Base-by-base conservation (phyloP, 2,797 vertebrate species). In the Hyperoplus lanceolatus region DNA sequence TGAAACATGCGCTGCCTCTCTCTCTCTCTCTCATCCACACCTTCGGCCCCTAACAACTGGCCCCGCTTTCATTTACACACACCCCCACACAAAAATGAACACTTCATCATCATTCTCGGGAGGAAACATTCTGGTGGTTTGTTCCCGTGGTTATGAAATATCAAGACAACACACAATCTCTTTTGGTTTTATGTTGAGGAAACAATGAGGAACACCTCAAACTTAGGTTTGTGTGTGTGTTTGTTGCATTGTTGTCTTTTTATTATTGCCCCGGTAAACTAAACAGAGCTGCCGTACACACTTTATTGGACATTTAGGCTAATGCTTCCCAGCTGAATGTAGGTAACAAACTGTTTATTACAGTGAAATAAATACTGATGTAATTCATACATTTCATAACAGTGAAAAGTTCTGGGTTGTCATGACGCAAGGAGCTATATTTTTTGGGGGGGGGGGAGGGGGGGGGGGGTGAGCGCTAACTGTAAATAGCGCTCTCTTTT, bases 1-100 rank as follows among this genome's bases (percentile, higher is more conserved):
- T 90, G 90, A 95, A 96, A 92, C 86, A 86, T 29, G 79, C 58
- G n/a, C 84, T 82, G 80, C 70, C 69, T 88, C 81, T 86, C 83
- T 87, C 81, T 86, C 83, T 87, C 86, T 87, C 80, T 87, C 81
- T 86, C 86, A 85, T 87, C 83, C 75, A 80, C 77, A 85, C 89
- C 83, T 84, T 74, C 81, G 76, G 78, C 81, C 81, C 79, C 81
- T 64, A 71, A 74, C 77, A 51, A 83, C 87, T 81, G 82, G 75
- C 68, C 86, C 14, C 61, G 3, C 77, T 91, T 87, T 91, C 76
- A 87, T 82, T 85, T 76, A 61, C 56, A 6, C 86, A 85, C 71
- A 67, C 53, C 45, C 29, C 45, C 46, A 29, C 15, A 2, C 70
- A 78, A 81, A 76, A 77, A 73, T 71, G 49, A 65, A 51, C 73